phyloP scores from a whole-genome alignment of 2,113 vertebrate genomes.

The Chaetodon auriga region DNA sequence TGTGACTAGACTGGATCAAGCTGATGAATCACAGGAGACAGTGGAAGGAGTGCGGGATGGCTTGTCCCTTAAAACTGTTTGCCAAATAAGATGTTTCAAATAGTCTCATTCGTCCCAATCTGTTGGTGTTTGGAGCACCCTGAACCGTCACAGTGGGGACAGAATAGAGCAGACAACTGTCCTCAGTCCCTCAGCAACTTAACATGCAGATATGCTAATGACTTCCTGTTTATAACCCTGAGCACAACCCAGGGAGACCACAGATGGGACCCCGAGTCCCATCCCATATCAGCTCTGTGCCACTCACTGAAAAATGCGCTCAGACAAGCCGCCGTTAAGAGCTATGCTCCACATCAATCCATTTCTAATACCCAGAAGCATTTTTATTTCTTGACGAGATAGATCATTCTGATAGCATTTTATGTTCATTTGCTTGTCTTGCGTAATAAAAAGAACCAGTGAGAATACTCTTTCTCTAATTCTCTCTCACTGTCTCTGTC shows the following conservation, averaged over 20 bases:
- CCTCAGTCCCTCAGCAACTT: slow-evolving; percentile 48
- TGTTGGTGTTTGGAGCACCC: slow-evolving; percentile 16
- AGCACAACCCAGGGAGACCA: slow-evolving; percentile 57
- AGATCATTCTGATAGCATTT: slow-evolving; percentile 7
- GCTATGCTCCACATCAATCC: neutral
- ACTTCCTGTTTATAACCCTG: slow-evolving; percentile 75
- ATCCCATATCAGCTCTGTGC: slow-evolving; percentile 31
- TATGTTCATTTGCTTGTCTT: slow-evolving; percentile 1
- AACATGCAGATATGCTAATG: slow-evolving; percentile 77
- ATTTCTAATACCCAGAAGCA: neutral
- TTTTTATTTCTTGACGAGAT: neutral
- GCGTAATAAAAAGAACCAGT: slow-evolving; percentile 12
- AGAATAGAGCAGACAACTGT: slow-evolving; percentile 23
- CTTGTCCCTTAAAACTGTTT: neutral
- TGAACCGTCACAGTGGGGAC: neutral
- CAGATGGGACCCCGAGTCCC: slow-evolving; percentile 47
- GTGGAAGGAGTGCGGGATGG: neutral
- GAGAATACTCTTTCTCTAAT: slow-evolving; percentile 9
- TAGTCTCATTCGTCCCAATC: neutral
- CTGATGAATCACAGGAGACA: slow-evolving; percentile 61
- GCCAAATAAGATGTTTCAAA: neutral
- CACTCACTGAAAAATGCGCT: slow-evolving; percentile 4
- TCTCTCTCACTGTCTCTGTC: neutral
- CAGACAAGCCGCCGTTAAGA: neutral
- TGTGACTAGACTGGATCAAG: slow-evolving; percentile 19